phyloP scores from a whole-genome alignment of 2,113 vertebrate species.

The Rhegmatorhina hoffmannsi region DNA sequence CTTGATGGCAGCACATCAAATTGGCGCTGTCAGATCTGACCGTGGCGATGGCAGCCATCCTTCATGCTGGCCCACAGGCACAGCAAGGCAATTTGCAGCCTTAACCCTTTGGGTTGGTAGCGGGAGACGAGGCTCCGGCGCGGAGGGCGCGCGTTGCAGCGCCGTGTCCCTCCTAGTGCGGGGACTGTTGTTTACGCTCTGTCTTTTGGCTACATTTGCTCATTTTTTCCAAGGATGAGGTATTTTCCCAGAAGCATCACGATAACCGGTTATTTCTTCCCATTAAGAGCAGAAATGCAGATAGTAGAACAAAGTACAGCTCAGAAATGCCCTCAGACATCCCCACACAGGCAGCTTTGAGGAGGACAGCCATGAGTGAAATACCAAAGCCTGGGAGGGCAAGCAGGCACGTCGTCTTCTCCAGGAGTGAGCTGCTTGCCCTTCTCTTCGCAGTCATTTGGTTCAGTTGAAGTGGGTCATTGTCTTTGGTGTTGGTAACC shows the following conservation, averaged over 20 bases:
- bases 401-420: not conserved
- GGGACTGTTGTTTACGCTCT: not conserved
- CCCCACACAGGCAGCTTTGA: not conserved
- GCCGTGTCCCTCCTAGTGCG: not conserved
- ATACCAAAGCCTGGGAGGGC: not conserved
- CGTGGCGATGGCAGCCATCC: constrained; percentile 86
- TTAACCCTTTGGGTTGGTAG: constrained; percentile 78
- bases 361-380: not conserved
- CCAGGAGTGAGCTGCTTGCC: not conserved
- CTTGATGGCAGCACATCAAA: constrained; percentile 92
- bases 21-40: constrained; percentile 91
- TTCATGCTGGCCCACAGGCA: constrained; percentile 81
- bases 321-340: not conserved
- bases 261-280: not conserved
- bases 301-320: not conserved
- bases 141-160: not conserved
- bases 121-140: not conserved
- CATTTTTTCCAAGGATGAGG: constrained; percentile 19
- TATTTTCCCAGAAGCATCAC: constrained; percentile 14
- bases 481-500: not conserved
- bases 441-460: not conserved
- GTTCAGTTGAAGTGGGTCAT: not conserved
- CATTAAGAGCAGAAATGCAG: not conserved
- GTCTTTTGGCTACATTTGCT: constrained; percentile 34
- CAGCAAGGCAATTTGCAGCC: constrained; percentile 77